Evolutionary conservation across 2,888 invertebrate genomes (phyloP).

Genomic region (Microctonus aethiopoides): DNA sequence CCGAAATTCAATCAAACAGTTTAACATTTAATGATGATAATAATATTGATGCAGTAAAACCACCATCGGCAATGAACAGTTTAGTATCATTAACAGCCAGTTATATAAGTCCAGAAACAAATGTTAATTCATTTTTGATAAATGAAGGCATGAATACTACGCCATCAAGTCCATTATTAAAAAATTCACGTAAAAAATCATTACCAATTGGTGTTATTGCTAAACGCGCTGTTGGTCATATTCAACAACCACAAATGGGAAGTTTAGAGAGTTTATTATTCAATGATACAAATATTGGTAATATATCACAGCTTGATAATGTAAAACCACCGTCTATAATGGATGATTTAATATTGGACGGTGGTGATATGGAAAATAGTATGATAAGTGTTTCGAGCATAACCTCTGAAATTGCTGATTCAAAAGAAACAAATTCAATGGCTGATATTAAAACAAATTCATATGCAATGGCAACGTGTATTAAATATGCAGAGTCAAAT

Average conservation of each 20-base stretch:
- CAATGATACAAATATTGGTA: conserved; percentile 70
- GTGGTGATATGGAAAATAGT: conserved; percentile 80
- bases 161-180: conserved; percentile 51
- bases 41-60: conserved; percentile 77
- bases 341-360: conserved; percentile 70
- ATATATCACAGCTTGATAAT: conserved; percentile 79
- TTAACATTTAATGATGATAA: conserved; percentile 70
- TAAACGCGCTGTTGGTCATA: conserved; percentile 75
- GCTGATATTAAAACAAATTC: conserved; percentile 66
- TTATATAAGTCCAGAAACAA: conserved; percentile 53
- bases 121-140: conserved; percentile 41
- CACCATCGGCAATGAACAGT: conserved; percentile 82
- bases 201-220: conserved; percentile 79
- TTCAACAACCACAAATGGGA: conserved; percentile 66
- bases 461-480: conserved; percentile 49
- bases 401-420: conserved; percentile 80
- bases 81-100: conserved; percentile 71
- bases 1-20: conserved; percentile 59
- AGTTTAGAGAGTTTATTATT: conserved; percentile 73
- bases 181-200: conserved; percentile 71
- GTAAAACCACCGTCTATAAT: conserved; percentile 87
- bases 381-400: conserved; percentile 88
- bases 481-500: conserved; percentile 62
- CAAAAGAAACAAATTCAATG: conserved; percentile 67
- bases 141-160: conserved; percentile 52